Evolutionary conservation across 2,888 invertebrate genomes (phyloP).

Genomic region (Eristalis intricaria): DNA sequence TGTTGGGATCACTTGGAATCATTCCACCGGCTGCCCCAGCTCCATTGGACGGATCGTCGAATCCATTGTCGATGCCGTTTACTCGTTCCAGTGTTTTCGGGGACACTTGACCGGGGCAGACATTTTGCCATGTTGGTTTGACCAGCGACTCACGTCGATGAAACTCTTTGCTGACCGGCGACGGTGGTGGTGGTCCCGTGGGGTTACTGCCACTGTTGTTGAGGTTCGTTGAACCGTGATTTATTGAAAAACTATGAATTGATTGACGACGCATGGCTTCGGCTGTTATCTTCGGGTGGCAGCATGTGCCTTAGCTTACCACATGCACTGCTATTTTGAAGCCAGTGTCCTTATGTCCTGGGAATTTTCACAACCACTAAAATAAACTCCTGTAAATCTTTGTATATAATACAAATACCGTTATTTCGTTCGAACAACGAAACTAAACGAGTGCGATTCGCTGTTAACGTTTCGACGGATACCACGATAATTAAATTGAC

Average conservation of each 20-base stretch:
- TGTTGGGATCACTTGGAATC: conserved; percentile 29
- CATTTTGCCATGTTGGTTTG: conserved; percentile 81
- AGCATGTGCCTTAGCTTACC: conserved; percentile 52
- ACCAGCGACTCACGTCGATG: conserved; percentile 80
- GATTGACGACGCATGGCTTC: conserved; percentile 73
- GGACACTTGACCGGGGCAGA: conserved; percentile 80
- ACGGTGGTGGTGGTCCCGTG: conserved; percentile 42
- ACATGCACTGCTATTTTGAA: background rate
- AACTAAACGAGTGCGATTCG: conserved; percentile 12
- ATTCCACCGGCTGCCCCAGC: conserved; percentile 72
- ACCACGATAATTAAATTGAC: background rate
- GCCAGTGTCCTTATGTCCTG: background rate
- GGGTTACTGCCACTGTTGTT: conserved; percentile 36
- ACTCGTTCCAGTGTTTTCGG: conserved; percentile 79
- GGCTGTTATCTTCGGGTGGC: conserved; percentile 34
- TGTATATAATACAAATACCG: too few relatives aligned
- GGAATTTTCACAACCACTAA: background rate
- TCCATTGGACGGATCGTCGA: conserved; percentile 75
- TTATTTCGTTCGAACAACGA: conserved; percentile 14
- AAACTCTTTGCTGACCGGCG: conserved; percentile 65
- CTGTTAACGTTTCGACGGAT: conserved; percentile 18
- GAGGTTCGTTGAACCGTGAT: conserved; percentile 65
- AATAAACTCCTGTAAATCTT: too few relatives aligned
- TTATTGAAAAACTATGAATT: conserved; percentile 71
- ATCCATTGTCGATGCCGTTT: conserved; percentile 77